These are phyloP conservation scores for Ailuropoda melanoleuca DNA, from an alignment of 2,113 vertebrate genomes.

Conservation along the genomic window DNA sequence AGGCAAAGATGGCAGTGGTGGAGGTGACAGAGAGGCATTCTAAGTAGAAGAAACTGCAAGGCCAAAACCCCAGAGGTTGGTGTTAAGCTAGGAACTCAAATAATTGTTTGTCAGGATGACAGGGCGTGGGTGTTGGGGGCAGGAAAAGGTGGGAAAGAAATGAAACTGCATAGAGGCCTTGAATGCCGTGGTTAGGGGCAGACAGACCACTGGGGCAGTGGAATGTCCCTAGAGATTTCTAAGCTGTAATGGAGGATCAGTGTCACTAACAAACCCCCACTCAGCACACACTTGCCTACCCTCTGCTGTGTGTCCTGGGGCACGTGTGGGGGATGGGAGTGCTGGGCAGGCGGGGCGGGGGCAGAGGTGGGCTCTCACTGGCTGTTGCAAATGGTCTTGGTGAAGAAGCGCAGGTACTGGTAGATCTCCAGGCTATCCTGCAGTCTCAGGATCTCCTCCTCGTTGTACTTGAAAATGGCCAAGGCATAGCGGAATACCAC, in stretches of 20 bases:
- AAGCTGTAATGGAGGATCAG: neutral
- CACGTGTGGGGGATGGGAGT: neutral
- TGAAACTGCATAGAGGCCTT: neutral
- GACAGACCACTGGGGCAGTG: neutral
- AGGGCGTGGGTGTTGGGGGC: neutral
- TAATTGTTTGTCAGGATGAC: neutral
- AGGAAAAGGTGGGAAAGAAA: neutral
- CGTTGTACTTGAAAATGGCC: conserved; percentile 96
- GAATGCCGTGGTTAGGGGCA: neutral
- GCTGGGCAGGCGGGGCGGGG: neutral
- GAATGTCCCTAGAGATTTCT: neutral
- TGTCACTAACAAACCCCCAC: neutral
- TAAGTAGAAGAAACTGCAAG: neutral
- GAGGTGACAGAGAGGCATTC: neutral
- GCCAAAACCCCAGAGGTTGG: neutral
- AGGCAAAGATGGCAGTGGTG: neutral
- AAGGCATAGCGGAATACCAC: conserved; percentile 96
- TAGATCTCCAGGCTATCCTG: conserved; percentile 91
- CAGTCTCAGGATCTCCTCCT: conserved; percentile 93
- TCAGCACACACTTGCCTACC: neutral
- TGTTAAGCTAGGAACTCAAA: neutral
- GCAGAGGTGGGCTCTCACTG: conserved; percentile 83
- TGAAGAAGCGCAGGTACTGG: conserved; percentile 94
- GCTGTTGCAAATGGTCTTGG: conserved; percentile 91
- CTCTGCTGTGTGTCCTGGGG: neutral